Evolutionary conservation across 2,797 vertebrate species (phyloP), one percentile per base, ranked within the genome.

Genomic region (Gobionotothen gibberifrons): DNA sequence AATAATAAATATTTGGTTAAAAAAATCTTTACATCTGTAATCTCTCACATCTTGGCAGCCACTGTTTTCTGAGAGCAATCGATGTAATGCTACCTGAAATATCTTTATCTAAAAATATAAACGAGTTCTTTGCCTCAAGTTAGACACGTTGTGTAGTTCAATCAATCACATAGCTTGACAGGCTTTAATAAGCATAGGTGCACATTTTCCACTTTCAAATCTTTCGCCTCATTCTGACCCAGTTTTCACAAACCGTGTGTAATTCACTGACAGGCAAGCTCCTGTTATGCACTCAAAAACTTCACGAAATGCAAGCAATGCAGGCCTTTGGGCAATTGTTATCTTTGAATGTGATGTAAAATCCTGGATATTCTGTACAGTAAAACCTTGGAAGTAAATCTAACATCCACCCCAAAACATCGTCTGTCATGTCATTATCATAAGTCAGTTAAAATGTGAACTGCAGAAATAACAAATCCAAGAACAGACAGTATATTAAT

Each of bases 171-270:
- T 15, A 60, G 43, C 44, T 48, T 75, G 78, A 74, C 66, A 44
- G 61, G 71, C 76, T 84, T 87, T 73, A 85, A 85, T 81, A 81
- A 86, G 77, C 64, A 84, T 60, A 85, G 78, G 63, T 84, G 63
- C 64, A 83, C 72, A 79, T 85, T 87, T 86, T 88, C 71, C 72
- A 67, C 81, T 76, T 72, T 74, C 15, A 80, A 69, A 74, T 86
- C 73, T 73, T 78, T 79, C 73, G 51, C 76, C 70, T 84, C 69
- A 53, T 84, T 85, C 48, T 88, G 88, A 87, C 85, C 86, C 83
- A 90, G 49, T 86, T 91, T 85, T 78, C 49, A 69, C 43, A 65
- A 74, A 77, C 22, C 7, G 4, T 39, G 60, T 84, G 52, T 77
- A 54, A 79, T 78, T 42, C 19, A 58, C 69, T 82, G 87, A 89